Conservation (phyloP, 2,113 vertebrate species). For the Elephantulus edwardii region DNA sequence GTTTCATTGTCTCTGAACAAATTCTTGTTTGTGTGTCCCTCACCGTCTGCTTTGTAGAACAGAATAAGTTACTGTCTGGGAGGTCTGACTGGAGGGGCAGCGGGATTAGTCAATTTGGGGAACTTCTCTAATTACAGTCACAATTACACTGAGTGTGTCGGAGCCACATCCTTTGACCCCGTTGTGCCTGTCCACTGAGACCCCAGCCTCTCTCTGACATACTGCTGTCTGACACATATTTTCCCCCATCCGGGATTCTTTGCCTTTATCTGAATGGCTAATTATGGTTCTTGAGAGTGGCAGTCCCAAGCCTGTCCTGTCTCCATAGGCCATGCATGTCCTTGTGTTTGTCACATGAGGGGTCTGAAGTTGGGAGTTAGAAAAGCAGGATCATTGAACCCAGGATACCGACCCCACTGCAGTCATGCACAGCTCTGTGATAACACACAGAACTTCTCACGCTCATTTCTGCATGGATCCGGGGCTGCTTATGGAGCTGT, state of each 20-base stretch:
- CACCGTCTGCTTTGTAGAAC: neutral
- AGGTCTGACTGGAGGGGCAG: neutral
- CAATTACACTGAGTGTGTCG: neutral
- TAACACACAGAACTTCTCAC: neutral
- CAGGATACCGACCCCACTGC: neutral
- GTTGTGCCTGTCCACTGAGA: slow-evolving; percentile 13
- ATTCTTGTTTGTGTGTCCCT: slow-evolving; percentile 20
- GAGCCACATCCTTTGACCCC: neutral
- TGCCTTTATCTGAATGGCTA: slow-evolving; percentile 7
- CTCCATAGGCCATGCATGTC: neutral
- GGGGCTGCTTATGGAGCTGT: neutral
- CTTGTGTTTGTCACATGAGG: neutral
- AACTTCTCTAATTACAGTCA: neutral
- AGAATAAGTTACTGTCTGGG: slow-evolving; percentile 13
- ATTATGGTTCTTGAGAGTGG: neutral
- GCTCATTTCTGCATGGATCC: slow-evolving; percentile 2
- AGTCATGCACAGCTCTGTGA: neutral
- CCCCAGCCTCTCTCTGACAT: neutral
- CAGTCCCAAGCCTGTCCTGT: neutral
- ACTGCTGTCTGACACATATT: neutral
- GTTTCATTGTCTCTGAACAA: slow-evolving; percentile 23
- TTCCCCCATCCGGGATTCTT: slow-evolving; percentile 9
- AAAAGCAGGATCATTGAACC: neutral
- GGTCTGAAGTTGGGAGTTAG: slow-evolving; percentile 2
- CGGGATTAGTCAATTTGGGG: neutral